Evolutionary conservation across 1,140 invertebrate species (phyloP).

Genomic region (Idris sp.): DNA sequence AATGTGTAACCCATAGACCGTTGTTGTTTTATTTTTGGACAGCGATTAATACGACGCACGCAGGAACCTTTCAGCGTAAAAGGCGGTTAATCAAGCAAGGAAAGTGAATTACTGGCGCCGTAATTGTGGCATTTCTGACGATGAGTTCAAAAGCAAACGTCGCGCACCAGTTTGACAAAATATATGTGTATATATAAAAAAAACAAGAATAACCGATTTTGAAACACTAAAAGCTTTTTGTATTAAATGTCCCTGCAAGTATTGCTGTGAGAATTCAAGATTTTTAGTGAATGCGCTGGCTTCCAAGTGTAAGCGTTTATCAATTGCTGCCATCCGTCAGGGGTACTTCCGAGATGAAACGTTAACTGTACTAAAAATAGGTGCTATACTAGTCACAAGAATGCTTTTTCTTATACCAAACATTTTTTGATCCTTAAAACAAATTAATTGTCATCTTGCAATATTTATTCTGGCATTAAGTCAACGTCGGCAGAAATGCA

Average conservation of each 20-base stretch:
- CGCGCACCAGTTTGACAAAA: constrained; percentile 15
- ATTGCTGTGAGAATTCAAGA: constrained; percentile 60
- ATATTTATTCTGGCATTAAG: constrained; percentile 10
- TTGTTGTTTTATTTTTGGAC: constrained; percentile 46
- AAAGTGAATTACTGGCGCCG: constrained; percentile 56
- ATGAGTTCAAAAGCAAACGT: constrained; percentile 55
- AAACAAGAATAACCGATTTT: constrained; percentile 55
- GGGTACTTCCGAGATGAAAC: constrained; percentile 63
- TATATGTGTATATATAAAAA: too few species aligned
- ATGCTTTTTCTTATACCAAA: constrained; percentile 40
- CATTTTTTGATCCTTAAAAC: constrained; percentile 35
- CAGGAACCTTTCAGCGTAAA: constrained; percentile 54
- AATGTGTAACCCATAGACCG: too few species aligned
- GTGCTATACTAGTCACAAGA: constrained; percentile 44
- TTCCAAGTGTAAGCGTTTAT: constrained; percentile 59
- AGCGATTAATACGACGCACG: constrained; percentile 45
- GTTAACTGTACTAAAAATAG: constrained; percentile 55
- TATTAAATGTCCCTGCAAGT: constrained; percentile 44
- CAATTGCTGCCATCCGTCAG: constrained; percentile 67
- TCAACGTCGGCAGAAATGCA: too few species aligned
- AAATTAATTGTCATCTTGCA: constrained; percentile 8
- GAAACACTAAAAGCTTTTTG: constrained; percentile 67
- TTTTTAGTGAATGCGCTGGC: constrained; percentile 60
- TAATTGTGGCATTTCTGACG: constrained; percentile 58
- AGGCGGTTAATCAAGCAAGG: constrained; percentile 59